Evolutionary conservation across 2,113 vertebrate species (phyloP).

Genomic region (Tamias sibiricus): DNA sequence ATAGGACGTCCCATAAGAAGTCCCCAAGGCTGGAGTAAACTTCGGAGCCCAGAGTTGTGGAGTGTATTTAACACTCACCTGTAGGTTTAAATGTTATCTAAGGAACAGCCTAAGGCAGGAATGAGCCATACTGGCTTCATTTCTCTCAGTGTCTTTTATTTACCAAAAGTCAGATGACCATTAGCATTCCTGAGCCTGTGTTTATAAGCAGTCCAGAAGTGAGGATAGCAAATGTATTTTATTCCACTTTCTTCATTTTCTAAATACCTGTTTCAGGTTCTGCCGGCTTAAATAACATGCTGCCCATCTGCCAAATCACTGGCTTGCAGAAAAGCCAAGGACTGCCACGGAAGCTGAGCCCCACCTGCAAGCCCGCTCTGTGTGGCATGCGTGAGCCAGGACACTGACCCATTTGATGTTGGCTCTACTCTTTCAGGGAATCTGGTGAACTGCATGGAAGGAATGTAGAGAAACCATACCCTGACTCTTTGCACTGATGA

Average conservation of each 20-base stretch:
- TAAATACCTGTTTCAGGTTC: background rate
- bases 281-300: background rate
- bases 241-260: background rate
- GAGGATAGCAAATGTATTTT: background rate
- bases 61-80: background rate
- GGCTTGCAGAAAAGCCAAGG: background rate
- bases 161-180: background rate
- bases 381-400: accelerated
- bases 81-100: too few relatives aligned
- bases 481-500: background rate
- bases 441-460: background rate
- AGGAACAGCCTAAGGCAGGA: background rate
- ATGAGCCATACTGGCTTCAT: background rate
- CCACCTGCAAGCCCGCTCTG: background rate
- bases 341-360: background rate
- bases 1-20: background rate
- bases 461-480: background rate
- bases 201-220: accelerated
- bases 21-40: background rate
- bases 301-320: background rate
- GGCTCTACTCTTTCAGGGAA: background rate
- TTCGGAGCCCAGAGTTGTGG: background rate
- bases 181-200: background rate
- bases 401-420: background rate
- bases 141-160: background rate